Conservation (phyloP, 2,113 vertebrate species). For the Sapayoa aenigma region DNA sequence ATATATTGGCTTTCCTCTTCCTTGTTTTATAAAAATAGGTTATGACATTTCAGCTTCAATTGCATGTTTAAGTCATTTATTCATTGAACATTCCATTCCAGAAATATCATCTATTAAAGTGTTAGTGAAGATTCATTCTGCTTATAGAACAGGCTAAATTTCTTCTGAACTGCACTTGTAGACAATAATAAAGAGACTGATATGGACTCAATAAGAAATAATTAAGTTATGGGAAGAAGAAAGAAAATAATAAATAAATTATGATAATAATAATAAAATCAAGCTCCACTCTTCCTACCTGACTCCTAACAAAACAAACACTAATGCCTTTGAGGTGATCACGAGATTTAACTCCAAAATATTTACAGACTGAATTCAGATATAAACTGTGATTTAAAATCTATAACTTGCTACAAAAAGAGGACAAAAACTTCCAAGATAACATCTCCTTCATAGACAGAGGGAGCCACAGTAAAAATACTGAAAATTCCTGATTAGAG, state of each 20-base stretch:
- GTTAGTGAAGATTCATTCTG: conserved; percentile 9
- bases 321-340: neutral
- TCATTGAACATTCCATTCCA: conserved; percentile 36
- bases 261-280: neutral
- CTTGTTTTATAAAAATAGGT: conserved; percentile 38
- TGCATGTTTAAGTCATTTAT: conserved; percentile 33
- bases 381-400: neutral
- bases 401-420: neutral
- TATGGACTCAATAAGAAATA: neutral
- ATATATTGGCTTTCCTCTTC: neutral
- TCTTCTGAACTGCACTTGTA: conserved; percentile 13
- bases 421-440: neutral
- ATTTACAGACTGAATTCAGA: neutral
- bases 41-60: conserved; percentile 38
- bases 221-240: neutral
- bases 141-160: conserved; percentile 15
- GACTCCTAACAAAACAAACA: neutral
- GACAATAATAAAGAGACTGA: neutral
- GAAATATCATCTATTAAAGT: conserved; percentile 50
- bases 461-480: conserved; percentile 8
- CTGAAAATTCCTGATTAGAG: neutral
- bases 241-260: neutral
- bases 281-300: neutral
- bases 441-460: neutral
- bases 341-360: neutral